Base-by-base conservation (phyloP, 23 tunicate genomes). In the Styela clava region DNA sequence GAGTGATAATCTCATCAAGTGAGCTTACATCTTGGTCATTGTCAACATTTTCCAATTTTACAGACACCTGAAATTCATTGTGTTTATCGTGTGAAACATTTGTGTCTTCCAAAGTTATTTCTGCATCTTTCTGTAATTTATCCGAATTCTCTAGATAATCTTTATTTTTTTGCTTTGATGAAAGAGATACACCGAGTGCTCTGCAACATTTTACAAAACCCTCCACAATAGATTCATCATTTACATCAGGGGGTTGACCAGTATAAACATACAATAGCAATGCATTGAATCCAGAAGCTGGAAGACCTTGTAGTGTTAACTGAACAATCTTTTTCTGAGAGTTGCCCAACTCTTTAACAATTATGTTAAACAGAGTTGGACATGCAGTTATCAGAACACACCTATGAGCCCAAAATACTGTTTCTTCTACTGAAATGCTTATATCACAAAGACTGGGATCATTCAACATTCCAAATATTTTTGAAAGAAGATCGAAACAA, bases 341-440 rank as follows among this genome's bases (percentile, higher is more conserved):
- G 27, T 33, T 25, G 35, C 37, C 31, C 28, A 16, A 52, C 64
- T 36, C 65, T 26, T 82, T 79, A 31, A 85, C 62, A 0, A 91
- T 52, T 20, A 85, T 21, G 20, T 86, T 24, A 31, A 81, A 81
- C 61, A 91, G 85, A 62, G 81, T 82, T 2, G 97, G 97, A 51
- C 90, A 86, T 29, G 97, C 81, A 29, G 97, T 90, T 21, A 86
- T 89, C 23, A 91, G 35, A 1, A 91, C 78, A 74, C 97, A 91
- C 35, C 79, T 36, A 62, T 91, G 97, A 9, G 82, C 78, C 62
- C 78, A 65, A 72, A 91, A 91, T 19, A 56, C 79, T 63, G 82
- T 80, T 33, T 86, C 86, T 33, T 82, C 74, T 16, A 91, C 30
- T 20, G 63, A 34, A 36, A 86, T 77, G 34, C 69, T 62, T 12